Evolutionary conservation across 2,797 vertebrate species (phyloP).

Genomic region (Apogon talboti): DNA sequence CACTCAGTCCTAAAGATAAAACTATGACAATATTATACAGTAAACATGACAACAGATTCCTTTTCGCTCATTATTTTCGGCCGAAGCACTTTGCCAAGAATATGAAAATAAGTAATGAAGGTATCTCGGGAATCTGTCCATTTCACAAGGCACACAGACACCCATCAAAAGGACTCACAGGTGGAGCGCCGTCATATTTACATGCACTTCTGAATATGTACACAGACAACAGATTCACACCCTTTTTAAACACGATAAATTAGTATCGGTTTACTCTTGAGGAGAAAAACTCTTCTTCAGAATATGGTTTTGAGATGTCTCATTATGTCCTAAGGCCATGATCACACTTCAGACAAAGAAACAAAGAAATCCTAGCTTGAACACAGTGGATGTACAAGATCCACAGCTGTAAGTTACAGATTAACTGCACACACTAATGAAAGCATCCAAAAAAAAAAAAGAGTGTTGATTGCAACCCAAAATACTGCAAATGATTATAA

Average conservation of each 20-base stretch:
- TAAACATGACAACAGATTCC: too few species aligned
- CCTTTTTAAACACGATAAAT: conserved; percentile 30
- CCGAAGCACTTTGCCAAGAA: too few species aligned
- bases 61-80: too few species aligned
- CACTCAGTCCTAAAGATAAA: conserved; percentile 41
- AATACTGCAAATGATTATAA: conserved; percentile 65
- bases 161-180: too few species aligned
- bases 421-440: too few species aligned
- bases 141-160: conserved; percentile 7
- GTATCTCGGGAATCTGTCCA: background rate
- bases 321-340: conserved; percentile 14
- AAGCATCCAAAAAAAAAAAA: conserved; percentile 27
- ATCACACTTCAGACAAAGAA: conserved; percentile 46
- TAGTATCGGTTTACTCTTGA: conserved; percentile 20
- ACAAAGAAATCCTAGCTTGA: conserved; percentile 13
- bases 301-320: too few species aligned
- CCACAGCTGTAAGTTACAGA: too few species aligned
- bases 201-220: conserved; percentile 55
- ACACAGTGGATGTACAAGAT: too few species aligned
- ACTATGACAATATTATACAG: background rate
- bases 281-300: too few species aligned
- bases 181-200: conserved; percentile 59
- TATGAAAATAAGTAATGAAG: too few species aligned
- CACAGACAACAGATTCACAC: background rate
- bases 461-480: conserved; percentile 43